A percentile compares a stretch with the other conserved stretches of the same genome.
These are phyloP conservation scores for Hyla sarda DNA, from an alignment of 2,113 vertebrate species.

Conservation along the genomic window DNA sequence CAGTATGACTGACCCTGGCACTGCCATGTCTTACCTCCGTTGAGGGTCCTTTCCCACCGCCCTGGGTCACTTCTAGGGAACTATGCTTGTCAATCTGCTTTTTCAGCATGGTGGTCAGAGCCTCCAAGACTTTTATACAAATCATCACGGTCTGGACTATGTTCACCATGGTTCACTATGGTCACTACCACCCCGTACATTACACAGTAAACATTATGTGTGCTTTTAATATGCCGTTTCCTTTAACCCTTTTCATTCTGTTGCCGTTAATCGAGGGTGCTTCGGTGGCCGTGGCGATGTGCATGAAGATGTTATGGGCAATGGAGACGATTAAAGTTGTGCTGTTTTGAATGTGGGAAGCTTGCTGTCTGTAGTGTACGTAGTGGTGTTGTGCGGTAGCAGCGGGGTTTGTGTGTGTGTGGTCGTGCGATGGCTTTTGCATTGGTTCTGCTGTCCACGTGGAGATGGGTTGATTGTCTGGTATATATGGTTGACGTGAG, in stretches of 20 bases:
- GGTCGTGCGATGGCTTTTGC: not conserved
- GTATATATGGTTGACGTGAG: conserved; percentile 19
- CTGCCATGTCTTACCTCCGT: not conserved
- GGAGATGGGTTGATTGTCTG: conserved; percentile 37
- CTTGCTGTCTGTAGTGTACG: not conserved
- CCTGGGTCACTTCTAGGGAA: not conserved
- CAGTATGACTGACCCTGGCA: not conserved
- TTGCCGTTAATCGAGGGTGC: not conserved
- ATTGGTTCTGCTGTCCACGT: not conserved
- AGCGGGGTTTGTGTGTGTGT: not conserved
- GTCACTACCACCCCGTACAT: not conserved
- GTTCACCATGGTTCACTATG: not conserved
- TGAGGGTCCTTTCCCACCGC: not conserved
- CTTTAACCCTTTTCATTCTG: not conserved
- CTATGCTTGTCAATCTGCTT: not conserved
- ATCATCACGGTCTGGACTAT: not conserved
- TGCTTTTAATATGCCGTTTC: conserved; percentile 23
- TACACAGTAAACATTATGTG: not conserved
- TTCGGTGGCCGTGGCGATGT: not conserved
- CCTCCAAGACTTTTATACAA: not conserved
- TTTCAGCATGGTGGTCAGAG: not conserved
- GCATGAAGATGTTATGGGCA: not conserved
- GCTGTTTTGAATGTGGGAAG: not conserved
- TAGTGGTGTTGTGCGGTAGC: not conserved
- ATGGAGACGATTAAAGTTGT: conserved; percentile 4